Conservation (phyloP, 2,797 vertebrate species). For the Champsocephalus gunnari region DNA sequence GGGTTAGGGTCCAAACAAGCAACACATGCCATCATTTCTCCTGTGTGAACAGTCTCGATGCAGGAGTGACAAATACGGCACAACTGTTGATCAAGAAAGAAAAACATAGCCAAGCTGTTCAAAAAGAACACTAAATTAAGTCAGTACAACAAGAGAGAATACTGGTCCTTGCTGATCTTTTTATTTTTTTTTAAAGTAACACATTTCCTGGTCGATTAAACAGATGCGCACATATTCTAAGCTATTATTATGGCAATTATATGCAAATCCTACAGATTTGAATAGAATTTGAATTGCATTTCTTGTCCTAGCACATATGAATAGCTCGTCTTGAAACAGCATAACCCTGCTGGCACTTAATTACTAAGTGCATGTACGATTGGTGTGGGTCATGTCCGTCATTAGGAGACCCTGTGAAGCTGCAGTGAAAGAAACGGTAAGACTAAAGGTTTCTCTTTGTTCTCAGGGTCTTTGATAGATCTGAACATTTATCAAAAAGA, state of each 20-base stretch:
- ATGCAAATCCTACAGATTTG: slow-evolving; percentile 59
- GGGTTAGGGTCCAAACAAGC: not conserved
- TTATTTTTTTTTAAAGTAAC: slow-evolving; percentile 25
- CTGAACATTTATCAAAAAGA: not conserved
- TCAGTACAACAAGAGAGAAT: not conserved
- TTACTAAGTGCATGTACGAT: slow-evolving; percentile 6
- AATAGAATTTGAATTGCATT: slow-evolving; percentile 55
- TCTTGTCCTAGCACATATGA: slow-evolving; percentile 28
- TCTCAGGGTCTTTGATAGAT: slow-evolving; percentile 4
- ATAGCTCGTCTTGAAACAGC: slow-evolving; percentile 14
- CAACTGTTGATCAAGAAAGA: not conserved
- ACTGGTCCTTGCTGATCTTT: slow-evolving; percentile 2
- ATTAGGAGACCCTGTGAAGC: not conserved
- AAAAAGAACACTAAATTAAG: slow-evolving; percentile 1
- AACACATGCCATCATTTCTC: not conserved
- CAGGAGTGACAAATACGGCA: not conserved
- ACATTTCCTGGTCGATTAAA: slow-evolving; percentile 51
- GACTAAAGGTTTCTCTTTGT: not conserved
- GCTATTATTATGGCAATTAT: slow-evolving; percentile 42
- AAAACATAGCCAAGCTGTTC: not conserved
- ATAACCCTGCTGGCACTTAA: slow-evolving; percentile 28
- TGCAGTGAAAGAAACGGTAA: slow-evolving; percentile 1
- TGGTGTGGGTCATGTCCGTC: not conserved
- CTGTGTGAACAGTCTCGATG: not conserved
- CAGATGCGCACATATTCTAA: slow-evolving; percentile 25